Evolutionary conservation across 1,140 invertebrate genomes (phyloP).

Genomic region (Procambarus clarkii): DNA sequence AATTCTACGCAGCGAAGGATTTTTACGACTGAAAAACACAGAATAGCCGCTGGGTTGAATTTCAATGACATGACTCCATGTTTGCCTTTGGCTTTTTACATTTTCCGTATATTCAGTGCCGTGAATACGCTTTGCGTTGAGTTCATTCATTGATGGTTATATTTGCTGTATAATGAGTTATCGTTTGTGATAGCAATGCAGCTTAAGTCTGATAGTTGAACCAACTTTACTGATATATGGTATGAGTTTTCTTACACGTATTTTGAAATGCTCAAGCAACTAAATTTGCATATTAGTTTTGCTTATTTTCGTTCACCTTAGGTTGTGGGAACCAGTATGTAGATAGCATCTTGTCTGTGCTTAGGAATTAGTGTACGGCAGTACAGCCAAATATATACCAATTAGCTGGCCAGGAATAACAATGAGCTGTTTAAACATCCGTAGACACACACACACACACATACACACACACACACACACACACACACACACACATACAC

Average conservation of each 20-base stretch:
- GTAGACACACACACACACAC: slow-evolving; percentile 25
- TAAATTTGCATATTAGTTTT: too few species aligned
- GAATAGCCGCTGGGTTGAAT: slow-evolving; percentile 18
- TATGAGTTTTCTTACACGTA: too few species aligned
- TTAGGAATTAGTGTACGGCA: neutral
- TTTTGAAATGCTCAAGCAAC: too few species aligned
- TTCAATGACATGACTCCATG: slow-evolving; percentile 18
- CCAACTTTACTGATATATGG: too few species aligned
- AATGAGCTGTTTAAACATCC: neutral
- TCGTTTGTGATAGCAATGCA: too few species aligned
- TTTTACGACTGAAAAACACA: slow-evolving; percentile 13
- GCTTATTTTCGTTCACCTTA: too few species aligned
- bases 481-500: too few species aligned
- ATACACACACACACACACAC: slow-evolving; percentile 10
- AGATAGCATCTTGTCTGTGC: neutral
- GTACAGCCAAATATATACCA: neutral
- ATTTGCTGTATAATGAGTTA: neutral
- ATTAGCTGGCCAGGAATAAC: neutral
- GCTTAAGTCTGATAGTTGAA: too few species aligned
- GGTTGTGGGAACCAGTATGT: too few species aligned
- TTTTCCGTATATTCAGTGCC: neutral
- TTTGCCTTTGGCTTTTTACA: neutral
- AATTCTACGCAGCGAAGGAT: slow-evolving; percentile 16
- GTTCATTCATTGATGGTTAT: neutral
- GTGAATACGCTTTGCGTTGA: neutral